phyloP scores from a whole-genome alignment of 30 jellyfish, hydroid and myxozoan genomes.

The Aurelia aurita region DNA sequence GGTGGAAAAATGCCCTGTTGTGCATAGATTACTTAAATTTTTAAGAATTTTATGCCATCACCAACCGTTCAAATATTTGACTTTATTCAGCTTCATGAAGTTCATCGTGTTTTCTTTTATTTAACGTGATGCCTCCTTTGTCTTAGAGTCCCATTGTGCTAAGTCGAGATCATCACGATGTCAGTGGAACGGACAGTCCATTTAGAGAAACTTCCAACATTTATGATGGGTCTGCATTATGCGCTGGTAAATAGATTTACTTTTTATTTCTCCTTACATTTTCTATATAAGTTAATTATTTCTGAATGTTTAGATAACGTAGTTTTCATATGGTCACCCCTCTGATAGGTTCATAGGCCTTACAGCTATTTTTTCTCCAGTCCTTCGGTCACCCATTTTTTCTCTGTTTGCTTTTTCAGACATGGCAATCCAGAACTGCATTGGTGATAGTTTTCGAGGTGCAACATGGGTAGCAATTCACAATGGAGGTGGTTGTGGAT shows the following conservation, averaged over 20 bases:
- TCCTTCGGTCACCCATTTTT: too few relatives aligned
- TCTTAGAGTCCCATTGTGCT: conserved; percentile 92
- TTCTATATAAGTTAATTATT: too few relatives aligned
- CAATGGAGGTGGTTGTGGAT: conserved; percentile 99
- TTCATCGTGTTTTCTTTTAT: background rate
- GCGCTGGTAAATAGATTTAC: conserved; percentile 79
- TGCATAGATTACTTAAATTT: too few relatives aligned
- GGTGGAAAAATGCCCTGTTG: too few relatives aligned
- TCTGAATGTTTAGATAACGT: too few relatives aligned
- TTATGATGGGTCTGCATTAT: conserved; percentile 97
- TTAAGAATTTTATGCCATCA: too few relatives aligned
- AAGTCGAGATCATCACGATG: conserved; percentile 99
- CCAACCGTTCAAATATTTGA: too few relatives aligned
- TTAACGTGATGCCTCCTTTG: background rate
- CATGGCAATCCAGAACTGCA: conserved; percentile 99
- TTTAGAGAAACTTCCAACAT: conserved; percentile 98
- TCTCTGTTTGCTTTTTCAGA: conserved; percentile 37
- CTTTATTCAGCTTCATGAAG: too few relatives aligned
- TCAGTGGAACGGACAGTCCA: conserved; percentile 99
- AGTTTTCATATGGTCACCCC: too few relatives aligned
- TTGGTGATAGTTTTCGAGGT: conserved; percentile 99
- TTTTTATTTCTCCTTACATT: too few relatives aligned
- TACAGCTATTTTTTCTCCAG: too few relatives aligned
- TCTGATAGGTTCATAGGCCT: too few relatives aligned
- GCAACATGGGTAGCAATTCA: conserved; percentile 99